Conservation (phyloP, 2,113 vertebrate genomes). For the Theristicus caerulescens region DNA sequence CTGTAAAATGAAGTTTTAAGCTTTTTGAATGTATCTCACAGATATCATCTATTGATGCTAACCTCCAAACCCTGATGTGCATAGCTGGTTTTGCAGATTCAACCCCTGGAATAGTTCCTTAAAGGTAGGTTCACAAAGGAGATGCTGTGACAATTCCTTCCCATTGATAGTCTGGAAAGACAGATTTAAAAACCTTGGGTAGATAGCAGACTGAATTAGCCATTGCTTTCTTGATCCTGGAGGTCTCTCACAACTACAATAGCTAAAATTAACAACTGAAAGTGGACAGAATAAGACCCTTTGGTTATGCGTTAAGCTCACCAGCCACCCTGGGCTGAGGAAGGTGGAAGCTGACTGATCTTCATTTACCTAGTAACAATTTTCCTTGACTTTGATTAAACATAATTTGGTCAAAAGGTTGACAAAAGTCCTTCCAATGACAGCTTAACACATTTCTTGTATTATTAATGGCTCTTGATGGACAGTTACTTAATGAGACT, state of each 20-base stretch:
- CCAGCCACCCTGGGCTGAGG: neutral
- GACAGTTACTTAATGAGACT: neutral
- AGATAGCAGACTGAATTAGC: neutral
- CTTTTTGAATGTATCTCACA: neutral
- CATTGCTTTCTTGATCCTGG: neutral
- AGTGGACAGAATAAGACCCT: neutral
- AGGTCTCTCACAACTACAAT: neutral
- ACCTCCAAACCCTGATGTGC: neutral
- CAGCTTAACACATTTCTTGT: neutral
- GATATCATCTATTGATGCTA: neutral
- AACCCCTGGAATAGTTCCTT: neutral
- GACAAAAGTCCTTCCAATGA: neutral
- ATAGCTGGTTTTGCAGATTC: neutral
- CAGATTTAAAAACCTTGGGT: neutral
- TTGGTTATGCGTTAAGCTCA: neutral
- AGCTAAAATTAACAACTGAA: neutral
- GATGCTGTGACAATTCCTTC: neutral
- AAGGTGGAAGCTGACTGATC: neutral
- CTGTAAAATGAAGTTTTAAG: neutral
- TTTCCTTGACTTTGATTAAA: neutral
- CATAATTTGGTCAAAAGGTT: neutral
- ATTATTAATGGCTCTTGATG: neutral
- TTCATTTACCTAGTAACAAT: neutral
- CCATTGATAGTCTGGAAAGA: neutral
- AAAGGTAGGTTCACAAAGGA: neutral